Evolutionary conservation across 2,888 invertebrate species (phyloP).

Genomic region (Chrysomela aeneicollis): DNA sequence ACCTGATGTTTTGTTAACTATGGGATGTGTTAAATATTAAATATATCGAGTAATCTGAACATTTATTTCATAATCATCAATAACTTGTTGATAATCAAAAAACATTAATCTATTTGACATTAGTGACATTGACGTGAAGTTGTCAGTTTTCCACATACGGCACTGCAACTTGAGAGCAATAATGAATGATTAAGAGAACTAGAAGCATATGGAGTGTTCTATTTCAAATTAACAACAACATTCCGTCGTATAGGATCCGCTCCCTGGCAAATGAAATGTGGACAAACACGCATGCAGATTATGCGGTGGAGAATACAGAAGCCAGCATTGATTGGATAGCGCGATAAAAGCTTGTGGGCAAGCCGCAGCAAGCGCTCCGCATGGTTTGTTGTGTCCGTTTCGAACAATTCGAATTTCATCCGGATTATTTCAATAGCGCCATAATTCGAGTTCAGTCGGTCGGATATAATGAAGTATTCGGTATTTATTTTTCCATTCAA

Average conservation of each 20-base stretch:
- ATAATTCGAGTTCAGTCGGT: conserved; percentile 44
- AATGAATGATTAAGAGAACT: too few relatives aligned
- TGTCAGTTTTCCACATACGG: too few relatives aligned
- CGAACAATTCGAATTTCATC: conserved; percentile 48
- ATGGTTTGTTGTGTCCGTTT: conserved; percentile 35
- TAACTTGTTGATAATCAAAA: too few relatives aligned
- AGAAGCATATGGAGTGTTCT: too few relatives aligned
- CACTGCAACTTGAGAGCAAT: too few relatives aligned
- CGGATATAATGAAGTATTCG: conserved; percentile 41
- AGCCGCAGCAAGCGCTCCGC: conserved; percentile 39
- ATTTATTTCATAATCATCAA: too few relatives aligned
- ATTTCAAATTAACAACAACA: too few relatives aligned
- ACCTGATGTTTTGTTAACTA: too few relatives aligned
- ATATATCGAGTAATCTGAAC: too few relatives aligned
- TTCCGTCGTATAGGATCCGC: neutral
- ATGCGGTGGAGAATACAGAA: conserved; percentile 38
- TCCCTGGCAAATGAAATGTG: conserved; percentile 33
- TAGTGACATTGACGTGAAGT: too few relatives aligned
- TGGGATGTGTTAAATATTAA: too few relatives aligned
- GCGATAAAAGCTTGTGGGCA: conserved; percentile 44
- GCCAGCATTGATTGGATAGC: conserved; percentile 38
- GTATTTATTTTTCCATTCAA: conserved; percentile 31
- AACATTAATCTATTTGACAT: too few relatives aligned
- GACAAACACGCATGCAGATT: conserved; percentile 39
- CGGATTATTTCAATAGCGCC: conserved; percentile 49